A percentile compares a stretch with the other conserved stretches of the same genome.
These are phyloP conservation scores for Glyptemys insculpta DNA, from an alignment of 2,797 vertebrate species.

Conservation along the genomic window DNA sequence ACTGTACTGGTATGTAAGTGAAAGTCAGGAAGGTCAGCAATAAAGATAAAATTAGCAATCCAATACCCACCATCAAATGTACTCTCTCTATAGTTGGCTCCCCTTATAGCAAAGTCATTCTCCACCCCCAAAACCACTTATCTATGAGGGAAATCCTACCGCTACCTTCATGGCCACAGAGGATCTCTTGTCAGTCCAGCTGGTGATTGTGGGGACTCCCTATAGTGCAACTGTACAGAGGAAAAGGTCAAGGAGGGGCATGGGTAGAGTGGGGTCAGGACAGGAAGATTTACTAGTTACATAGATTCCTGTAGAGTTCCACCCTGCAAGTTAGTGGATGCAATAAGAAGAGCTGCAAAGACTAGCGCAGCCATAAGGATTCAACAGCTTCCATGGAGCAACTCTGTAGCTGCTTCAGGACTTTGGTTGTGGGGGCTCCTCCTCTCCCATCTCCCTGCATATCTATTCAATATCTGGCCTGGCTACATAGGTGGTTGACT, in stretches of 20 bases:
- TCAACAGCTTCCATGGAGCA: background rate
- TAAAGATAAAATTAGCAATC: background rate
- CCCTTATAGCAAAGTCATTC: background rate
- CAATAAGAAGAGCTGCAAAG: background rate
- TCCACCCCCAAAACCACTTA: background rate
- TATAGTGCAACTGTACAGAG: rapidly evolving
- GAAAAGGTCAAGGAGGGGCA: background rate
- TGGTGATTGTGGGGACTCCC: background rate
- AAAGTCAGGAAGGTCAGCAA: background rate
- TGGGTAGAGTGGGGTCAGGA: background rate
- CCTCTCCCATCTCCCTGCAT: background rate
- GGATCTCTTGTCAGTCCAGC: background rate
- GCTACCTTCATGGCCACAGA: background rate
- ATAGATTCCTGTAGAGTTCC: background rate
- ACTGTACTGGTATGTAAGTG: background rate
- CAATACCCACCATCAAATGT: background rate
- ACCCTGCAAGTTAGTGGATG: background rate
- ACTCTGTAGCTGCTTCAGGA: background rate
- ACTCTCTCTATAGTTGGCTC: background rate
- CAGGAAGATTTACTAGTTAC: background rate
- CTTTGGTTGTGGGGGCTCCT: background rate
- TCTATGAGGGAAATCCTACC: background rate
- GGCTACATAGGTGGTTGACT: background rate
- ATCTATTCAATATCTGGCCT: background rate
- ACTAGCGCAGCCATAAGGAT: background rate